Base-by-base conservation (phyloP, 2,113 vertebrate genomes). In the Nanorana parkeri region DNA sequence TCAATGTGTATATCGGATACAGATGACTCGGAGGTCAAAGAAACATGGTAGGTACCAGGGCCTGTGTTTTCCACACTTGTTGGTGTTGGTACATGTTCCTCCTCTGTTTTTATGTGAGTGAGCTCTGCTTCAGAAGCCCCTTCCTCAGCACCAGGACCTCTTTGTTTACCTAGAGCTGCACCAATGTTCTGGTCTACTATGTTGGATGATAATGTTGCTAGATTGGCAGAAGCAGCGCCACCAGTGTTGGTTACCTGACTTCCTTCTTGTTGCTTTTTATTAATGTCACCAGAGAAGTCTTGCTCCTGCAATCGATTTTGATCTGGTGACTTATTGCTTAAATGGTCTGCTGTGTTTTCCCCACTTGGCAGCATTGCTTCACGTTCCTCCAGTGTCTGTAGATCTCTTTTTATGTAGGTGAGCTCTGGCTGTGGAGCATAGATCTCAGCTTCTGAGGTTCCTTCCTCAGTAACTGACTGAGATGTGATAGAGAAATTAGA, bases 1-100 rank as follows among this genome's bases (percentile, higher is more conserved):
- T 97, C 92, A 61, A 98, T 84, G 68, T 74, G 94, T 47, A 91
- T 55, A 1, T 89, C 87, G 0, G 90, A 26, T 15, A 81, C 83
- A 0, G 92, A n/a, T n/a, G n/a, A 56, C 21, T 92, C 86, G 0
- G 88, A 80, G 60, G 81, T 64, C 1, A 84, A 66, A 0, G 91
- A 88, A 24, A 77, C 24, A 8, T 88, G 88, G 83, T 90, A 78
- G 65, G 92, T 91, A n/a, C 85, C 76, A 0, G 90, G 88, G 47
- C 87, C 74, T 0, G 84, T 86, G n/a, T n/a, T n/a, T n/a, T n/a
- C n/a, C n/a, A n/a, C n/a, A n/a, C n/a, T n/a, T n/a, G n/a, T n/a
- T n/a, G n/a, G n/a, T n/a, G n/a, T n/a, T n/a, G n/a, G n/a, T n/a
- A n/a, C n/a, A n/a, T n/a, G n/a, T n/a, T n/a, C n/a, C n/a, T n/a